Percentiles rank a stretch among this genome's conserved stretches.
These are phyloP conservation scores for Rhingia campestris DNA, from an alignment of 2,888 invertebrate species.

Conservation along the genomic window DNA sequence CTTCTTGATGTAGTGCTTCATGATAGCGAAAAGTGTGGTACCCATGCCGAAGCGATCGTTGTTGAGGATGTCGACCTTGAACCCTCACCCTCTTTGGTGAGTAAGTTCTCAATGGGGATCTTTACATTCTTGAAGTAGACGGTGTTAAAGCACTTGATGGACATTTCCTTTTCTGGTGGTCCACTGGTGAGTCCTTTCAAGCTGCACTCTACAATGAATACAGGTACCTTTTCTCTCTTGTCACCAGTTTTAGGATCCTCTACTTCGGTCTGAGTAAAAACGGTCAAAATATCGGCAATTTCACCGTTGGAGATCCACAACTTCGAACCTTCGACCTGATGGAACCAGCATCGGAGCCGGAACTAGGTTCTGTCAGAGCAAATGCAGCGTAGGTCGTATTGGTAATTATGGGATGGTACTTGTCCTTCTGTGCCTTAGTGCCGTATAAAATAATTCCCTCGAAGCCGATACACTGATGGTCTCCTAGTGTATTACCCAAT, in stretches of 20 bases:
- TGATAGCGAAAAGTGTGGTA: slow-evolving; percentile 95
- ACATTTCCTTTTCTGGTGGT: slow-evolving; percentile 99
- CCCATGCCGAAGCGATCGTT: slow-evolving; percentile 99
- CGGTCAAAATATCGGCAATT: slow-evolving; percentile 97
- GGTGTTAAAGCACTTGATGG: slow-evolving; percentile 98
- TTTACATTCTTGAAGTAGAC: slow-evolving; percentile 96
- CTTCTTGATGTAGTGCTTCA: slow-evolving; percentile 92
- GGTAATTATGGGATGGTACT: slow-evolving; percentile 95
- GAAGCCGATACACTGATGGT: slow-evolving; percentile 98
- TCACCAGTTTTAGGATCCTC: slow-evolving; percentile 86
- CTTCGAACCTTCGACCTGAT: slow-evolving; percentile 93
- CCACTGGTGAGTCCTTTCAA: slow-evolving; percentile 97
- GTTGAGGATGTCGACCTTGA: slow-evolving; percentile 96
- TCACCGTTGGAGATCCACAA: slow-evolving; percentile 99
- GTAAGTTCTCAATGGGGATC: slow-evolving; percentile 93
- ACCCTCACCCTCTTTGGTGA: slow-evolving; percentile 95
- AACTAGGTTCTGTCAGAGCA: slow-evolving; percentile 96
- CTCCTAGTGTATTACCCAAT: slow-evolving; percentile 96
- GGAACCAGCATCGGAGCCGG: slow-evolving; percentile 97
- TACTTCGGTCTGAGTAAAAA: slow-evolving; percentile 96
- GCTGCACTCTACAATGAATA: slow-evolving; percentile 96
- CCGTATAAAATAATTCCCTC: slow-evolving; percentile 97
- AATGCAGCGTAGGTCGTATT: slow-evolving; percentile 93
- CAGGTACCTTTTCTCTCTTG: slow-evolving; percentile 90
- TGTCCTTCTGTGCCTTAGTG: slow-evolving; percentile 91